Evolutionary conservation across 2,113 vertebrate species (phyloP).

Genomic region (Dipodomys stephensi): DNA sequence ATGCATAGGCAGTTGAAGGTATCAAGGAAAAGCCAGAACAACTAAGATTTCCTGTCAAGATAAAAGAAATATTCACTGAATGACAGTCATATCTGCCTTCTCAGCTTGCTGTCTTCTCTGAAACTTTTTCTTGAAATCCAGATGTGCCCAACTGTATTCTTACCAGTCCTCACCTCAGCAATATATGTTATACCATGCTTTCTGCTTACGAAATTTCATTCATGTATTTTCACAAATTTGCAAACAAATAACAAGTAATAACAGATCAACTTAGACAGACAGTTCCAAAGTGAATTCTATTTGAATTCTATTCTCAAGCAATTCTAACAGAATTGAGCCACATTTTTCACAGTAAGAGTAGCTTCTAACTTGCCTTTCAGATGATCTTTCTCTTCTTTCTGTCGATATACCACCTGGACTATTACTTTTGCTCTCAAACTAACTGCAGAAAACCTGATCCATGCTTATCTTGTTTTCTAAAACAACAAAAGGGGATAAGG

Average conservation of each 20-base stretch:
- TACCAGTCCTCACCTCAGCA: not conserved
- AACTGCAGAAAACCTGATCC: not conserved
- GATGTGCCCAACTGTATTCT: not conserved
- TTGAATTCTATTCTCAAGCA: not conserved
- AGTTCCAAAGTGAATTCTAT: not conserved
- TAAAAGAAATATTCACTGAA: not conserved
- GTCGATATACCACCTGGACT: not conserved
- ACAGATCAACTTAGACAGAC: not conserved
- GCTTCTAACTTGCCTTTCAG: not conserved
- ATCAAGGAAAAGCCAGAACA: not conserved
- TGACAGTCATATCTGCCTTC: not conserved
- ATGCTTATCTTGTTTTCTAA: not conserved
- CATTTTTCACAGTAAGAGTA: not conserved
- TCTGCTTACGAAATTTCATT: not conserved
- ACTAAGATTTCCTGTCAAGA: conserved; percentile 13
- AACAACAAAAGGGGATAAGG: not conserved
- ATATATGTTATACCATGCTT: not conserved
- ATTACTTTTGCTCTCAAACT: not conserved
- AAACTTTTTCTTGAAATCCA: not conserved
- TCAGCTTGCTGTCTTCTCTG: not conserved
- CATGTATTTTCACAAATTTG: not conserved
- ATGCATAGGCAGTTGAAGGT: not conserved
- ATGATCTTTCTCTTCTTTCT: not conserved
- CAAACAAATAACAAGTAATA: not conserved
- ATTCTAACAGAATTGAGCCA: not conserved